Conservation (phyloP, 2,113 vertebrate species). For the Brienomyrus brachyistius region DNA sequence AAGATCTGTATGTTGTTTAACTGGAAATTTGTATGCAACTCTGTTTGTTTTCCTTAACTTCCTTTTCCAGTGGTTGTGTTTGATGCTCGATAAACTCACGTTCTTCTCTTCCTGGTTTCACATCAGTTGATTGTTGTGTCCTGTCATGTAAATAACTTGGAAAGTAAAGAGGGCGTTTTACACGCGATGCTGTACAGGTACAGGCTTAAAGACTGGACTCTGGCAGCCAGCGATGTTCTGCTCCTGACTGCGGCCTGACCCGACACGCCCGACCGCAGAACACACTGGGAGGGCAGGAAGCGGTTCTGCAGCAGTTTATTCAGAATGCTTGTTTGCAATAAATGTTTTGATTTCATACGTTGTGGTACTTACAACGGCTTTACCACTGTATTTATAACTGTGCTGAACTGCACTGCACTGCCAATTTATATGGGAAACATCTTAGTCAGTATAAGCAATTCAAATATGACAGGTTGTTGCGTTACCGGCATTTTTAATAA, state of each 20-base stretch:
- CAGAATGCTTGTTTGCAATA: not conserved
- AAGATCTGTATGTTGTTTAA: not conserved
- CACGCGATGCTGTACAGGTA: not conserved
- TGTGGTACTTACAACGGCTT: not conserved
- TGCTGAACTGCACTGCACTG: not conserved
- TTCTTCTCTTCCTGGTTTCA: not conserved
- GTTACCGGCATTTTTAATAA: not conserved
- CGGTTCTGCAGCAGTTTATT: not conserved
- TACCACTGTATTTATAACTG: not conserved
- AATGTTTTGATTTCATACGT: not conserved
- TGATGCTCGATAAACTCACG: constrained; percentile 57
- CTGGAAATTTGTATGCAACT: not conserved
- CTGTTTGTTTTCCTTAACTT: constrained; percentile 51
- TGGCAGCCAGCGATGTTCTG: not conserved
- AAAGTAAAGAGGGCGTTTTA: not conserved
- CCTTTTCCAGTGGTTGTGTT: constrained; percentile 65
- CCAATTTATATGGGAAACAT: not conserved
- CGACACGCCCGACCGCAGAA: not conserved
- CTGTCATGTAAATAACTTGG: not conserved
- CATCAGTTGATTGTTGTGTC: not conserved
- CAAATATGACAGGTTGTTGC: not conserved
- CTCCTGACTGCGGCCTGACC: not conserved
- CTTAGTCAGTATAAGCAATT: not conserved
- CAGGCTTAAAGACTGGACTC: not conserved
- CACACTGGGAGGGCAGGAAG: not conserved